phyloP scores from a whole-genome alignment of 1,140 invertebrate species.

The Hyphantria cunea region DNA sequence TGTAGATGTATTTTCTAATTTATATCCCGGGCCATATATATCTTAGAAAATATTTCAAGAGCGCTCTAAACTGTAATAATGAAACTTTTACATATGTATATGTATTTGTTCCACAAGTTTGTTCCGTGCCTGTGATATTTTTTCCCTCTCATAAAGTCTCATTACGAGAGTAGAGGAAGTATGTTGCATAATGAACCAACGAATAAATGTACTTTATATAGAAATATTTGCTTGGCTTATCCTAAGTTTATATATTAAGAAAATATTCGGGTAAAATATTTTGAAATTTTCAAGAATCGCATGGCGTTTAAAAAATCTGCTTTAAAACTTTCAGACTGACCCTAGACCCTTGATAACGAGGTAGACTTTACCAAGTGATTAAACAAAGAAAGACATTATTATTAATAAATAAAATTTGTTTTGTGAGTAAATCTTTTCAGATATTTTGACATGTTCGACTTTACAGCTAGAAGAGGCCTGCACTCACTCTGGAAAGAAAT shows the following conservation, averaged over 20 bases:
- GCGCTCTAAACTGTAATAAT: slow-evolving; percentile 7
- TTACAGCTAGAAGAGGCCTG: no score
- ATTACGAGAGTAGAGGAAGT: slow-evolving; percentile 42
- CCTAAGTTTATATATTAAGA: no score
- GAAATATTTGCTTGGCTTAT: slow-evolving; percentile 43
- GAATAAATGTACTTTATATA: slow-evolving; percentile 31
- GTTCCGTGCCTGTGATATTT: slow-evolving; percentile 9
- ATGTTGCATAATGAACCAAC: slow-evolving; percentile 51
- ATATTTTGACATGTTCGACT: no score
- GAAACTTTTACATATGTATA: slow-evolving; percentile 12
- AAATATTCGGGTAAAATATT: no score
- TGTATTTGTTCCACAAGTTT: slow-evolving; percentile 14
- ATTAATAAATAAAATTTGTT: not conserved
- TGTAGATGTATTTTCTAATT: slow-evolving; percentile 19
- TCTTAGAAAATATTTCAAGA: slow-evolving; percentile 22
- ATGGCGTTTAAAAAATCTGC: no score
- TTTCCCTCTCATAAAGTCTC: slow-evolving; percentile 30
- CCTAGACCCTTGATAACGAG: no score
- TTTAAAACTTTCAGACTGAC: no score
- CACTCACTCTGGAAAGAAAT: no score
- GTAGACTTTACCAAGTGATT: not conserved
- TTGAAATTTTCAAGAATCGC: no score
- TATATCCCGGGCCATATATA: slow-evolving; percentile 5
- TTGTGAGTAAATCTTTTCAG: no score
- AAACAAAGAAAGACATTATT: not conserved